Evolutionary conservation across 2,888 invertebrate species (phyloP), one percentile per base, ranked within the genome.

Genomic region (Phaonia tiefii): DNA sequence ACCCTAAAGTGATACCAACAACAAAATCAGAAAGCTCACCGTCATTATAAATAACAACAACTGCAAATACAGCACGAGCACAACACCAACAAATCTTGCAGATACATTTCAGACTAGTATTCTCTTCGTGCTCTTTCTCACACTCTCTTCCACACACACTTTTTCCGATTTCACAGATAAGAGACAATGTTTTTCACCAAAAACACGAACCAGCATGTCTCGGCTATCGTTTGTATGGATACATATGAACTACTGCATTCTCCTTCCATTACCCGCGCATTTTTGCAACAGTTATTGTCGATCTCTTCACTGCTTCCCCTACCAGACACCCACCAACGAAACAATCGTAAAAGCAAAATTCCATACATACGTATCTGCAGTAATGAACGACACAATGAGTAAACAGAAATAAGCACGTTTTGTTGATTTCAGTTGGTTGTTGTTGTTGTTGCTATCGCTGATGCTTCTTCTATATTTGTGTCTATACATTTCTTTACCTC

Each of bases 391-490:
- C 11, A 3, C 4, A 31, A 31, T 31, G 31, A 31, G 31, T 31
- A 31, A 58, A 58, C 26, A 58, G n/a, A 46, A 65, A 63, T 13
- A 63, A 65, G 25, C 65, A 65, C 65, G 65, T 65, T 65, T 65
- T 65, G 46, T 65, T 22, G 42, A 44, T 65, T 46, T 26, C 46
- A 26, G 26, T 63, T 3, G 7, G 54, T 8, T 22, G 54, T 54
- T 13, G 54, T 25, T 54, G 31, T 46, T 54, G 51, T 20, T 46
- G n/a, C n/a, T 31, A 5, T 31, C 8, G 31, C 31, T 31, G 31
- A 31, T 31, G 31, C 31, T 31, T 31, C 31, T 31, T 31, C 31
- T 3, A 3, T 31, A n/a, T n/a, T n/a, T n/a, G n/a, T n/a, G n/a
- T n/a, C n/a, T n/a, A n/a, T n/a, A n/a, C n/a, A n/a, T n/a, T n/a